These are phyloP conservation scores for Oryctes rhinoceros DNA, from an alignment of 1,140 invertebrate genomes.

Conservation along the genomic window DNA sequence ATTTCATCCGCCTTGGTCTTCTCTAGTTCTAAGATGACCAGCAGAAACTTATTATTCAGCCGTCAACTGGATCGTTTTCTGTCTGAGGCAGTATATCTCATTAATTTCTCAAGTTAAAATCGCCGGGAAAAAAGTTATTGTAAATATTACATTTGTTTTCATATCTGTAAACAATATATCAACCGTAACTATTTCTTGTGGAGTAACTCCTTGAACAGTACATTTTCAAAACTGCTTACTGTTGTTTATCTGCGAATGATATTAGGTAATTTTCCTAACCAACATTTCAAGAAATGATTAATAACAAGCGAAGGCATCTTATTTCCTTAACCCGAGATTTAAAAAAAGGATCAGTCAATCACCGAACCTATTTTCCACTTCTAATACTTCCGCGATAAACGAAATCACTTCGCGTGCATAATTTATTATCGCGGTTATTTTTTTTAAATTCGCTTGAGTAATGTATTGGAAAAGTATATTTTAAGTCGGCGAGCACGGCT, in stretches of 20 bases:
- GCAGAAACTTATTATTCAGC: too few relatives aligned
- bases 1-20: too few relatives aligned
- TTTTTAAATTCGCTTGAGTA: not conserved
- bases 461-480: conserved; percentile 15
- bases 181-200: too few relatives aligned
- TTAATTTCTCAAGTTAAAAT: too few relatives aligned
- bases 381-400: not conserved
- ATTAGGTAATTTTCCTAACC: not conserved
- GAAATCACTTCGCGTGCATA: not conserved
- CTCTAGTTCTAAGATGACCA: too few relatives aligned
- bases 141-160: too few relatives aligned
- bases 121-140: too few relatives aligned
- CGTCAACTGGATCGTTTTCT: too few relatives aligned
- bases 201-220: not conserved
- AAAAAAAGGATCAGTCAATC: not conserved
- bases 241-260: not conserved
- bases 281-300: not conserved
- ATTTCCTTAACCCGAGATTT: not conserved
- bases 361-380: not conserved
- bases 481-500: not conserved
- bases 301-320: not conserved
- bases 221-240: not conserved
- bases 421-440: not conserved
- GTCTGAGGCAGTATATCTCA: too few relatives aligned
- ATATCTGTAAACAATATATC: too few relatives aligned